phyloP scores from a whole-genome alignment of 2,113 vertebrate species.

The Cranoglanis bouderius region DNA sequence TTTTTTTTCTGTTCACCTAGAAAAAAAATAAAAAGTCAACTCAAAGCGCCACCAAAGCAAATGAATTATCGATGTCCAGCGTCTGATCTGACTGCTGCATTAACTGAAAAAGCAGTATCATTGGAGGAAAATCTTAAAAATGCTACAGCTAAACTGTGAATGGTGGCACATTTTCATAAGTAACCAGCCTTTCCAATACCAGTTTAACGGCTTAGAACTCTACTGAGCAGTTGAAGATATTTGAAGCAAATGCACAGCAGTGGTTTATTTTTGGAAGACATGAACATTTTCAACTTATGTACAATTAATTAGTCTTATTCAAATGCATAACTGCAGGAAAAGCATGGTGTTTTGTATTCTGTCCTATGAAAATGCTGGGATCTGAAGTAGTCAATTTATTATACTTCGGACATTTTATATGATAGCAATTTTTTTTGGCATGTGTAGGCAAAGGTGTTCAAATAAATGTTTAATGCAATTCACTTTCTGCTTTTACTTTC shows the following conservation, averaged over 20 bases:
- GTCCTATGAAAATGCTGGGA: neutral
- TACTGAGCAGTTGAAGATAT: neutral
- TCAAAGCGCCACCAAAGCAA: no score
- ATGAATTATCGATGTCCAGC: no score
- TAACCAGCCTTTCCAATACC: neutral
- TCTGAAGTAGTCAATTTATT: neutral
- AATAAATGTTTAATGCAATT: neutral
- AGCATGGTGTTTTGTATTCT: neutral
- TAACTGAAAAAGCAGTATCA: neutral
- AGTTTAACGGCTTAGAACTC: neutral
- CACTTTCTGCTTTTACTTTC: neutral
- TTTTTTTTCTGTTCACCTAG: no score
- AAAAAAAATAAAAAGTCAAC: no score
- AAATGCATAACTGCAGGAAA: neutral
- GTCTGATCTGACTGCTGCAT: no score
- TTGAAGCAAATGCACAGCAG: neutral
- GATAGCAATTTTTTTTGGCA: neutral
- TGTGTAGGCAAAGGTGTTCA: neutral
- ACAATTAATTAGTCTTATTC: neutral
- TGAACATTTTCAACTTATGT: neutral
- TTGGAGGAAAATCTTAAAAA: neutral
- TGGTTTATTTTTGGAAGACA: neutral
- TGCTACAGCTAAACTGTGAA: neutral
- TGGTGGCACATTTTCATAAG: neutral
- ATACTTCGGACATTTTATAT: neutral